Evolutionary conservation across 2,888 invertebrate genomes (phyloP).

Genomic region (Dasypogon diadema): DNA sequence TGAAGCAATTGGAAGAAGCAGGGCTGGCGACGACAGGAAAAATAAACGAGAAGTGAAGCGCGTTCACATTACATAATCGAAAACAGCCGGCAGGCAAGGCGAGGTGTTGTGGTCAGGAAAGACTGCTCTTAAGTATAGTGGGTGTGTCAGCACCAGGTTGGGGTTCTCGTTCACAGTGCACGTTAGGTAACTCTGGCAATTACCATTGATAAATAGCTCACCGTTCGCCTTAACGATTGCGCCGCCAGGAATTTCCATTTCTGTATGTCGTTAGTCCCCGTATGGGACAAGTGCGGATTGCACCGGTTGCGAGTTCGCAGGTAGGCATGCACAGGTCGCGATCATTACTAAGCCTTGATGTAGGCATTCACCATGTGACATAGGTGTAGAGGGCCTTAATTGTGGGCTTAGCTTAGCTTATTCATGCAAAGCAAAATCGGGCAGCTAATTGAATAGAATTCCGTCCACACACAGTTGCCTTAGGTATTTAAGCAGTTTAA

Average conservation of each 20-base stretch:
- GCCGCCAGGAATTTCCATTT: constrained; percentile 28
- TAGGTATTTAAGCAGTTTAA: background rate
- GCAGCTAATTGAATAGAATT: background rate
- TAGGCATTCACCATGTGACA: background rate
- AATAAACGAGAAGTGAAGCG: constrained; percentile 9
- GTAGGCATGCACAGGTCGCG: background rate
- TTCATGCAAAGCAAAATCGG: constrained; percentile 17
- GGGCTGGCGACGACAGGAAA: background rate
- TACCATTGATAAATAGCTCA: constrained; percentile 49
- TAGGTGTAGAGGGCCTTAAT: constrained; percentile 10
- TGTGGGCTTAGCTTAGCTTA: background rate
- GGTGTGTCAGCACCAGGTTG: constrained; percentile 33
- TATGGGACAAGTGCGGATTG: constrained; percentile 27
- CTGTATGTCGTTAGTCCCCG: constrained; percentile 18
- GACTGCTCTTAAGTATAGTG: constrained; percentile 36
- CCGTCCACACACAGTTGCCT: background rate
- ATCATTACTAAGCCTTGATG: background rate
- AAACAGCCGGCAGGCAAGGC: constrained; percentile 31
- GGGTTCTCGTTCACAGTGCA: constrained; percentile 1
- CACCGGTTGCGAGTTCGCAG: constrained; percentile 1
- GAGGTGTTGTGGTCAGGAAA: constrained; percentile 26
- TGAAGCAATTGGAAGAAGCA: constrained; percentile 6
- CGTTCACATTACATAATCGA: constrained; percentile 16
- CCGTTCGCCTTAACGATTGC: constrained; percentile 16
- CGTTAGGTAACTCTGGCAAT: constrained; percentile 45